Evolutionary conservation across 2,797 vertebrate species (phyloP).

Genomic region (Scolopax rusticola): DNA sequence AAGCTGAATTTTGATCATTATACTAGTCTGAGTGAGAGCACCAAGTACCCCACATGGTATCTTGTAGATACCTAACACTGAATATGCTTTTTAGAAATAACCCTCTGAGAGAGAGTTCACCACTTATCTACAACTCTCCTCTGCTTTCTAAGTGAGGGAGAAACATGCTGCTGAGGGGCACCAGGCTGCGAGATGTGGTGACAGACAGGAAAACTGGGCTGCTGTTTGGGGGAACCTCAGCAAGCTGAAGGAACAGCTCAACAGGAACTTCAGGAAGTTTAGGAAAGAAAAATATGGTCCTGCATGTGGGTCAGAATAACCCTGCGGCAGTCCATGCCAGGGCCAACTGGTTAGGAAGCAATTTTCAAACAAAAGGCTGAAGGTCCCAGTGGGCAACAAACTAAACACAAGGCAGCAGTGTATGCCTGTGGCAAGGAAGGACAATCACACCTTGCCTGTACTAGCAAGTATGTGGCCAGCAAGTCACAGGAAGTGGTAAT

Average conservation of each 20-base stretch:
- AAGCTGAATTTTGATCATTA: not conserved
- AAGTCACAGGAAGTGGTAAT: not conserved
- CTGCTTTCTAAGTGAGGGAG: not conserved
- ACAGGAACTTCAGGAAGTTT: not conserved
- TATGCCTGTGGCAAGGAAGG: not conserved
- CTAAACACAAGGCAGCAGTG: not conserved
- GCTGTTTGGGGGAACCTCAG: not conserved
- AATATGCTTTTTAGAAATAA: not conserved
- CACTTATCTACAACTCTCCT: not conserved
- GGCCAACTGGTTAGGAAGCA: not conserved
- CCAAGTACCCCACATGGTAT: not conserved
- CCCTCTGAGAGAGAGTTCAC: not conserved
- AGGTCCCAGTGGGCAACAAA: not conserved
- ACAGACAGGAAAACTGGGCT: not conserved
- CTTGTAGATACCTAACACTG: not conserved
- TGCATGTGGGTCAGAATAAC: not conserved
- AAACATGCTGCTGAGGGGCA: not conserved
- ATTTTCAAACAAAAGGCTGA: not conserved
- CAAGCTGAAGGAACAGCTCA: not conserved
- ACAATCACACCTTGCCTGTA: not conserved
- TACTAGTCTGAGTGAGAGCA: not conserved
- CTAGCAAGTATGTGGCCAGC: not conserved
- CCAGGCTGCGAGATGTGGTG: not conserved
- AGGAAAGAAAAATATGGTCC: not conserved
- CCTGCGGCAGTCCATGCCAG: too few species aligned